Evolutionary conservation across 2,888 invertebrate genomes (phyloP), one percentile per base, ranked within the genome.

Genomic region (Agonopterix heracliana): DNA sequence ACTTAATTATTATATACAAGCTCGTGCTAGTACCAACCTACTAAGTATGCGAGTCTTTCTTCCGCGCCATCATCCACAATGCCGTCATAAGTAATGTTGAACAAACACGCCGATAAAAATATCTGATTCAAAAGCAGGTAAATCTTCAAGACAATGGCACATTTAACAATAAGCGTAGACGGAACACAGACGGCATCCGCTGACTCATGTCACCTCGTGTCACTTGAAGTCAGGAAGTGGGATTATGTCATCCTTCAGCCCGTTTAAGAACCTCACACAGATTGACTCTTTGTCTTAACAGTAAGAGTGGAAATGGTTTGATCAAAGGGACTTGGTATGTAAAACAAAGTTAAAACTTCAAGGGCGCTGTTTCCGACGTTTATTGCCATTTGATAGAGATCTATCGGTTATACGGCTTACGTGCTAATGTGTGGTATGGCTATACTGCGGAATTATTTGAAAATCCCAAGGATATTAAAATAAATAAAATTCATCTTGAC

Each of bases 341-440:
- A 17, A 3, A 17, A 17, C 17, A 17, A 26, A 26, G 26, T 26
- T 26, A 26, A 11, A 10, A 38, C 38, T 10, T 38, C 38, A 74
- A 75, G 74, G 77, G 64, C 74, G 55, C 38, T 49, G 51, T 55
- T 63, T 67, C 71, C 75, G 64, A 34, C 13, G 11, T n/a, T 44
- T 44, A 11, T n/a, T n/a, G 34, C 44, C 14, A 42, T 8, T 42
- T 10, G 11, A 26, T 26, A 26, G 26, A 26, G 26, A 26, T 26
- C 26, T 26, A 26, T 26, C 26, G 26, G 26, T 26, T 26, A 26
- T 26, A 26, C 26, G 7, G 7, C 26, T 26, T 26, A 26, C 26
- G 26, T 26, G 26, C 26, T 26, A 26, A 26, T 26, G 5, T 26
- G 26, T 5, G 26, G 26, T 26, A 5, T 26, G 26, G 26, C 26